These are phyloP conservation scores for Cheirogaleus medius DNA, from an alignment of 2,113 vertebrate genomes.

Conservation along the genomic window DNA sequence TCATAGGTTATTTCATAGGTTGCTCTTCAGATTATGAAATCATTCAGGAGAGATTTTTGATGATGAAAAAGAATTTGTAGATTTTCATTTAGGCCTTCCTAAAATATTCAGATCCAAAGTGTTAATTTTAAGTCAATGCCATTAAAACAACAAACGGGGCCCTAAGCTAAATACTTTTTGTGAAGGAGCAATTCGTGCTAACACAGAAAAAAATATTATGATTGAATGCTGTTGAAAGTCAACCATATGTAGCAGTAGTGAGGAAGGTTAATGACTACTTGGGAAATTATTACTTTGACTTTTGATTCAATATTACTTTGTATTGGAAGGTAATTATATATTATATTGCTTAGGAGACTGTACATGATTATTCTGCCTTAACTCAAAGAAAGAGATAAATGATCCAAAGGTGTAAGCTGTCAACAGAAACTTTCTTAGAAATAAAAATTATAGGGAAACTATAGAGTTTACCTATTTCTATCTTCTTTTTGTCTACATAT, in stretches of 20 bases:
- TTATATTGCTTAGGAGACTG: background rate
- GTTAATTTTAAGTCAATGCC: background rate
- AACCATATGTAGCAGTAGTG: fast-evolving
- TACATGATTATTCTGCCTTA: background rate
- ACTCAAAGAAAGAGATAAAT: background rate
- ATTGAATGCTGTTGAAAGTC: background rate
- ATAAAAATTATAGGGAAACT: background rate
- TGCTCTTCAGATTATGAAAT: background rate
- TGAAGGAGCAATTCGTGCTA: background rate
- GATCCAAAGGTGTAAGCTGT: background rate
- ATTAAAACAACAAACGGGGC: background rate
- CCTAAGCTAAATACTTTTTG: background rate
- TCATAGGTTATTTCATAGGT: background rate
- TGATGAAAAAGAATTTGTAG: background rate
- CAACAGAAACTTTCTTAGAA: background rate
- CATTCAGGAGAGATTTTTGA: background rate
- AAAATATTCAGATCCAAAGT: background rate
- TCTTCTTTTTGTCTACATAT: background rate
- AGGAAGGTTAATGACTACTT: background rate
- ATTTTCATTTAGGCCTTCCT: background rate
- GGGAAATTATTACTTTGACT: background rate
- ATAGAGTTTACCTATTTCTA: background rate
- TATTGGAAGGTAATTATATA: background rate
- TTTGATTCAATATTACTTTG: constrained; percentile 27
- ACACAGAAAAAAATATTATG: background rate